Conservation (phyloP, 2,797 vertebrate genomes). For the Ataeniobius toweri region DNA sequence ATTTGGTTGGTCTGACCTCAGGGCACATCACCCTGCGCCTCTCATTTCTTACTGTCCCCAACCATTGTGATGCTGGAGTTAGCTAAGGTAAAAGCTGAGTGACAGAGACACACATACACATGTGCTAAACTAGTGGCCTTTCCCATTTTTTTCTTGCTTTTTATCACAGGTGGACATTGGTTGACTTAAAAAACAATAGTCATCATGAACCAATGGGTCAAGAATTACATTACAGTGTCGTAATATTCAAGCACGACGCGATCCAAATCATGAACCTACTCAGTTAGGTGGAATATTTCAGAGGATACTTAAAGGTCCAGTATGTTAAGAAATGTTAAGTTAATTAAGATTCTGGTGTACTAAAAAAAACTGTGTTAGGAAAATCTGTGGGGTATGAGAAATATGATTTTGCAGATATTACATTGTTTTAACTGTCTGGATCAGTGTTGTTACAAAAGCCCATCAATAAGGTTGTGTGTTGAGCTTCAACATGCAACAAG, state of each 20-base stretch:
- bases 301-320: background rate
- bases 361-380: background rate
- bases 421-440: too few species aligned
- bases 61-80: slow-evolving; percentile 61
- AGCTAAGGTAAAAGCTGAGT: slow-evolving; percentile 25
- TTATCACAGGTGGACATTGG: slow-evolving; percentile 49
- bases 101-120: slow-evolving; percentile 1
- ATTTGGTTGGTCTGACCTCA: slow-evolving; percentile 57
- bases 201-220: slow-evolving; percentile 53
- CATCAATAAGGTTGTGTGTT: too few species aligned
- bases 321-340: background rate
- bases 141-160: slow-evolving; percentile 7
- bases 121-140: slow-evolving; percentile 24
- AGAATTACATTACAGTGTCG: slow-evolving; percentile 29
- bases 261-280: slow-evolving; percentile 38
- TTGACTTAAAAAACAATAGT: slow-evolving; percentile 44
- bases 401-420: background rate
- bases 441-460: too few species aligned
- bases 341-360: background rate
- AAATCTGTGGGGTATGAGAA: background rate
- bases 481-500: too few species aligned
- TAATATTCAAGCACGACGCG: slow-evolving; percentile 14
- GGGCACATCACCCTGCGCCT: slow-evolving; percentile 51
- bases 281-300: slow-evolving; percentile 20
- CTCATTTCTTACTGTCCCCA: slow-evolving; percentile 43